A percentile compares a stretch with the other conserved stretches of the same genome.
phyloP scores from a whole-genome alignment of 2,797 vertebrate genomes.

The Luscinia megarhynchos region DNA sequence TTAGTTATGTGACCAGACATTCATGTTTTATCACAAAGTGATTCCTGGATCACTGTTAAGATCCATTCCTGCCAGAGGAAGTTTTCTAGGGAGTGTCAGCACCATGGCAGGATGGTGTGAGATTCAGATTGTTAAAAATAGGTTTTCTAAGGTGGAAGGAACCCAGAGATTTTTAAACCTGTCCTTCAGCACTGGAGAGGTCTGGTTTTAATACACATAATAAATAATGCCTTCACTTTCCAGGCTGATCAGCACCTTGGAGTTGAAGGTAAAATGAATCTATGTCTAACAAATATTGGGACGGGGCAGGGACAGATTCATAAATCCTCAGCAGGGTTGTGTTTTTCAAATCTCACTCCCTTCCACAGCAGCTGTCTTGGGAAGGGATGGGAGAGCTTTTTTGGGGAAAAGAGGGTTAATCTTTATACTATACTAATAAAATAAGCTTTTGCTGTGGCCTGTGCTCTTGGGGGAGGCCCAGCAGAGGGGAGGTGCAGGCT shows the following conservation, averaged over 20 bases:
- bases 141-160: neutral
- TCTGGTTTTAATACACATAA: neutral
- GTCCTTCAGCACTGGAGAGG: neutral
- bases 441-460: neutral
- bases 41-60: neutral
- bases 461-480: neutral
- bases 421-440: neutral
- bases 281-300: accelerated
- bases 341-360: neutral
- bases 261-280: neutral
- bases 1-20: neutral
- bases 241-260: neutral
- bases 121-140: neutral
- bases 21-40: neutral
- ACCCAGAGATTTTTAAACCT: neutral
- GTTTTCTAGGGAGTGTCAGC: neutral
- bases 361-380: neutral
- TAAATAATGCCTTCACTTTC: neutral
- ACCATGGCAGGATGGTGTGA: neutral
- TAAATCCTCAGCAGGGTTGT: neutral
- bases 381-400: neutral
- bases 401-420: neutral
- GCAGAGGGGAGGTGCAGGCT: neutral
- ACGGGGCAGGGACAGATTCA: neutral
- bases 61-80: neutral